Evolutionary conservation across 2,888 invertebrate genomes (phyloP).

Genomic region (Orthonevra nobilis): DNA sequence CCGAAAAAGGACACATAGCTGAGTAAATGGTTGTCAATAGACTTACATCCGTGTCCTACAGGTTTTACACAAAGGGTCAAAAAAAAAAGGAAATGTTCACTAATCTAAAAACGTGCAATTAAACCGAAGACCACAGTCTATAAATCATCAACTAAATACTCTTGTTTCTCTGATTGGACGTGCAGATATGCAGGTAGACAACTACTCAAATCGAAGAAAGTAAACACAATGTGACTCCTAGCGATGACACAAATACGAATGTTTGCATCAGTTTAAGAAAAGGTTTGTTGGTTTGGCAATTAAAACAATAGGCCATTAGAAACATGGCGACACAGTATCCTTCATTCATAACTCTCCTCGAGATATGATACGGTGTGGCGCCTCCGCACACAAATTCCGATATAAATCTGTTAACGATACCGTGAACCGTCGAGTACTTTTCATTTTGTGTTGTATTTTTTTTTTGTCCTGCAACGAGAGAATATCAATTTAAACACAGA

Average conservation of each 20-base stretch:
- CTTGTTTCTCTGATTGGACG: slow-evolving; percentile 41
- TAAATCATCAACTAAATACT: slow-evolving; percentile 64
- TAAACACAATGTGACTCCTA: slow-evolving; percentile 41
- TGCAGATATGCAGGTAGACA: slow-evolving; percentile 62
- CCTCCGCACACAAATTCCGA: slow-evolving; percentile 57
- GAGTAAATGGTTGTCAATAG: no score
- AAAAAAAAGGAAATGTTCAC: slow-evolving; percentile 16
- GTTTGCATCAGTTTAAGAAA: slow-evolving; percentile 55
- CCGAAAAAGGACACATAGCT: no score
- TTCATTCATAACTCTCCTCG: slow-evolving; percentile 63
- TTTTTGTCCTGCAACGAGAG: slow-evolving; percentile 31
- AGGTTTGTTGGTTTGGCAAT: slow-evolving; percentile 65
- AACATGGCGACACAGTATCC: slow-evolving; percentile 57
- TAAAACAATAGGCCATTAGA: slow-evolving; percentile 68
- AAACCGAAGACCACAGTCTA: slow-evolving; percentile 50
- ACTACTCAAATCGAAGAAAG: not conserved
- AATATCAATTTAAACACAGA: slow-evolving; percentile 57
- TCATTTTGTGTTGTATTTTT: slow-evolving; percentile 14
- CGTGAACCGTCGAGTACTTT: slow-evolving; percentile 39
- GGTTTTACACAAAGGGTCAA: not conserved
- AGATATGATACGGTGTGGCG: slow-evolving; percentile 66
- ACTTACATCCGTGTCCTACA: no score
- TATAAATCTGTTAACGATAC: slow-evolving; percentile 69
- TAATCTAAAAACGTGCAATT: slow-evolving; percentile 28
- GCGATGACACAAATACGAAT: slow-evolving; percentile 58